A percentile compares a stretch with the other conserved stretches of the same genome.
phyloP scores from a whole-genome alignment of 2,797 vertebrate genomes.

The Bovichtus diacanthus region DNA sequence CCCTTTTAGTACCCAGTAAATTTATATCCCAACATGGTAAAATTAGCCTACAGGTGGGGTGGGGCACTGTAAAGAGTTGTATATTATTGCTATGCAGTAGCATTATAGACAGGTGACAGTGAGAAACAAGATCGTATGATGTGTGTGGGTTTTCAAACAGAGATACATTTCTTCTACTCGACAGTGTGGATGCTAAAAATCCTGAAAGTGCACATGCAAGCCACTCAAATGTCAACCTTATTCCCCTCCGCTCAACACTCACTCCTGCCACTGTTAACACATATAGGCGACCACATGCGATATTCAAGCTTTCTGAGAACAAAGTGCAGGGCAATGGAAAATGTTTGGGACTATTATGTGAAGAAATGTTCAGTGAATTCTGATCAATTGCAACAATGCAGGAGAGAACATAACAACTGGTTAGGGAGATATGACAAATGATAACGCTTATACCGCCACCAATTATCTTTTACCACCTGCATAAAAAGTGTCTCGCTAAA shows the following conservation, averaged over 20 bases:
- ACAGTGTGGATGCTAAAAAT: constrained; percentile 47
- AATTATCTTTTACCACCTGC: constrained; percentile 7
- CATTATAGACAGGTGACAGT: constrained; percentile 40
- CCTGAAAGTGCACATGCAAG: constrained; percentile 48
- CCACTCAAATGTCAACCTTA: constrained; percentile 22
- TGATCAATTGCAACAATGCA: constrained; percentile 1
- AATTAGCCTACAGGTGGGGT: constrained; percentile 69
- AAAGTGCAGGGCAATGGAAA: constrained; percentile 43
- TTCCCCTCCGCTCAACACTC: neutral
- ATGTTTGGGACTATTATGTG: constrained; percentile 13
- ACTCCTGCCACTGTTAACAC: constrained; percentile 8
- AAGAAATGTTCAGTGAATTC: constrained; percentile 12
- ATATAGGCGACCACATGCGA: constrained; percentile 19
- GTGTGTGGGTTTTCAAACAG: constrained; percentile 35
- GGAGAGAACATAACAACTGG: neutral
- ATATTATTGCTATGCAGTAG: constrained; percentile 33
- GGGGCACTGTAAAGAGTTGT: constrained; percentile 43
- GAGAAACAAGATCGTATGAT: constrained; percentile 9
- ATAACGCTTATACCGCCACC: neutral
- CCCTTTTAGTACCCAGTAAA: constrained; percentile 74
- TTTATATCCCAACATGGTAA: constrained; percentile 71
- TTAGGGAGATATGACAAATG: neutral
- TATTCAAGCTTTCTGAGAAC: constrained; percentile 47
- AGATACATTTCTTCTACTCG: constrained; percentile 23
- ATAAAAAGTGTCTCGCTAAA: constrained; percentile 5